phyloP scores from a whole-genome alignment of 2,797 vertebrate species.

The Poecile montanus region DNA sequence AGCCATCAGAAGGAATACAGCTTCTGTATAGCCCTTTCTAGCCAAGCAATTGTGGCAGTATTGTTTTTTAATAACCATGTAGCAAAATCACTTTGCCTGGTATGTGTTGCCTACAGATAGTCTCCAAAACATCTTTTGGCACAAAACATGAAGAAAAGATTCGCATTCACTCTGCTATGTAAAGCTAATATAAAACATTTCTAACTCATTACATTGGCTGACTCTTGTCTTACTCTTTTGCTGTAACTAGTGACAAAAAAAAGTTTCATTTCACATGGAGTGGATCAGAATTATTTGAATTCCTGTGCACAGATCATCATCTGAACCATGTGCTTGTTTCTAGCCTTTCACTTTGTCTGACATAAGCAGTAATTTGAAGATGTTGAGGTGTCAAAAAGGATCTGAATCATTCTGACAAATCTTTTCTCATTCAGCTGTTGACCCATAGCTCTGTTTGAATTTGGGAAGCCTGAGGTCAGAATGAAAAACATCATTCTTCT shows the following conservation, averaged over 20 bases:
- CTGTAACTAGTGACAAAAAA: neutral
- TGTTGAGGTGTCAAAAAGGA: neutral
- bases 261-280: neutral
- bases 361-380: constrained; percentile 8
- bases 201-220: neutral
- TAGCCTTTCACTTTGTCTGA: neutral
- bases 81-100: neutral
- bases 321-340: neutral
- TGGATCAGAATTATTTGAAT: neutral
- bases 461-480: constrained; percentile 9
- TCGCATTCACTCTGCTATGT: neutral
- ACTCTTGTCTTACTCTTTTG: neutral
- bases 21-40: neutral
- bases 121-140: neutral
- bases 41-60: neutral
- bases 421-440: neutral
- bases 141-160: neutral
- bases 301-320: neutral
- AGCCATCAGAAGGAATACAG: neutral
- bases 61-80: neutral
- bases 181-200: neutral
- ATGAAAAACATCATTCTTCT: neutral
- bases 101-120: neutral
- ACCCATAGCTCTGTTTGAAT: neutral
- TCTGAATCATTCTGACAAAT: neutral